Base-by-base conservation (phyloP, 2,797 vertebrate species). In the Trematomus bernacchii region DNA sequence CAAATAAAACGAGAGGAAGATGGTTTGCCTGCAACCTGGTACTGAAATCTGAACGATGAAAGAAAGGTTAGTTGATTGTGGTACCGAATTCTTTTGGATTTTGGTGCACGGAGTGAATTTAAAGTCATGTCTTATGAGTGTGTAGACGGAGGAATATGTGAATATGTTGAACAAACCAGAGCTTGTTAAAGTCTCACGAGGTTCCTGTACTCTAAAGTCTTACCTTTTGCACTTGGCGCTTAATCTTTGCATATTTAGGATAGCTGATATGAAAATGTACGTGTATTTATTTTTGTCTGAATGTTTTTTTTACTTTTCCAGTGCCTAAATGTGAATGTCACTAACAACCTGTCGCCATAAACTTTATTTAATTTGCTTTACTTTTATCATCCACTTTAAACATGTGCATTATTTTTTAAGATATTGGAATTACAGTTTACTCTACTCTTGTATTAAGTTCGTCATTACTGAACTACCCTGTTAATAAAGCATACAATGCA, bases 321-420 rank as follows among this genome's bases (percentile, higher is more conserved):
- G 85, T 92, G 87, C 87, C 88, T 90, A 53, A 79, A 73, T 85
- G 64, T 86, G 71, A 87, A 84, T 83, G 73, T 89, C 71, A 85
- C 78, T 88, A 86, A 89, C 77, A 80, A 54, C 19, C 10, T 83
- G 76, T 88, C 70, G 57, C 14, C 83, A 73, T 84, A 76, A 81
- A 83, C 10, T 1, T 37, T 64, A 75, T 84, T 79, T 87, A 52
- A 75, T 61, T 88, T 75, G 70, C 63, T 67, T 86, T 78, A 65
- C 58, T 77, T 80, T 71, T 76, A 70, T 76, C 58, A 71, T 62
- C 18, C 51, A 65, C n/a, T 77, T 85, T 61, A 71, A 71, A 77
- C 54, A 10, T 82, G 65, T 82, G 58, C 27, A 77, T 71, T 73
- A 75, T 89, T 71, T 55, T 48, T 87, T 71, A 58, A 57, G n/a